A percentile compares a stretch with the other conserved stretches of the same genome.
Evolutionary conservation across 2,113 vertebrate species (phyloP).

Genomic region (Campylomormyrus tamandua): DNA sequence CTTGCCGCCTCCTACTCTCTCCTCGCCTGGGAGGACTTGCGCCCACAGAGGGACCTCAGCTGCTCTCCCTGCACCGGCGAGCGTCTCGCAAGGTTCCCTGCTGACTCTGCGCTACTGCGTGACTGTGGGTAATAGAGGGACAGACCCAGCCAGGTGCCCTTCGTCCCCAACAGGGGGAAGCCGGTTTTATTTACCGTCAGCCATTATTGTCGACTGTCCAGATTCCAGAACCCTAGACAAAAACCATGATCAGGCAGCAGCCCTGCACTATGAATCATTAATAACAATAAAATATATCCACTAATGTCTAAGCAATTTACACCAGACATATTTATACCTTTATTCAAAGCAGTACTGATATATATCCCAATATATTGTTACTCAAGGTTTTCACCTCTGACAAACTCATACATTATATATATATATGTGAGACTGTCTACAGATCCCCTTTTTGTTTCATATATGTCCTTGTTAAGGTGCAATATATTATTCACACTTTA

Average conservation of each 20-base stretch:
- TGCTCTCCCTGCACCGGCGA: background rate
- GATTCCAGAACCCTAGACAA: background rate
- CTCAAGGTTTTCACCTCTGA: background rate
- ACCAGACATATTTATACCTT: background rate
- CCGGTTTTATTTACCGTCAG: background rate
- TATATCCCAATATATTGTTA: background rate
- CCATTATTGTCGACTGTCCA: background rate
- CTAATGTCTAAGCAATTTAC: background rate
- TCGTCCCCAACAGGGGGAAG: background rate
- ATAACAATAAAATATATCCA: background rate
- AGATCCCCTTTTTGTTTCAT: background rate
- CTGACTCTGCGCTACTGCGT: background rate
- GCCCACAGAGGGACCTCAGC: background rate
- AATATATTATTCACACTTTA: background rate
- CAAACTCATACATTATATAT: background rate
- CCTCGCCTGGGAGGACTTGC: background rate
- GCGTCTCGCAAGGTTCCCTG: background rate
- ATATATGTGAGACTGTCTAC: background rate
- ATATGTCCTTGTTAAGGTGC: background rate
- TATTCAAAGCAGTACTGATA: background rate
- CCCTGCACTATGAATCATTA: background rate
- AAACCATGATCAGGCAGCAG: background rate
- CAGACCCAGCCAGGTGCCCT: background rate
- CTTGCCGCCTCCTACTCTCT: background rate
- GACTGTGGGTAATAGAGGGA: background rate